These are phyloP conservation scores for Gorsachius magnificus DNA, from an alignment of 2,797 vertebrate genomes.

Conservation along the genomic window DNA sequence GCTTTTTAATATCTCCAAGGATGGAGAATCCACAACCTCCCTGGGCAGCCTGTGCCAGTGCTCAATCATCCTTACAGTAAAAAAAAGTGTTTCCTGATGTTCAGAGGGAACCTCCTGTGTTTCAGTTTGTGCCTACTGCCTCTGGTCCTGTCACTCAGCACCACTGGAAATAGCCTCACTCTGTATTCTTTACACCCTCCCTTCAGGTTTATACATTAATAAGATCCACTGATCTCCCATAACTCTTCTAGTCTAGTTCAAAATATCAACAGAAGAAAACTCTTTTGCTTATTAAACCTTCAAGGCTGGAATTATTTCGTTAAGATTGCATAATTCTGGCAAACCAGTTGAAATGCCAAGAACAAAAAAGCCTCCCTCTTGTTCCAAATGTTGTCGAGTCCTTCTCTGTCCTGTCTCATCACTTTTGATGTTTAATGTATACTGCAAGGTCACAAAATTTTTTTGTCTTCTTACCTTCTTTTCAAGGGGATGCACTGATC, in stretches of 20 bases:
- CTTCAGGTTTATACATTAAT: not conserved
- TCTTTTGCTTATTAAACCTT: not conserved
- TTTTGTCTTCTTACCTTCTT: not conserved
- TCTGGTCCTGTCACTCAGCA: not conserved
- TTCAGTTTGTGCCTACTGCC: not conserved
- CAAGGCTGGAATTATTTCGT: not conserved
- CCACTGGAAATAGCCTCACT: not conserved
- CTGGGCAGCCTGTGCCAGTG: not conserved
- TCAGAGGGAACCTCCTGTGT: not conserved
- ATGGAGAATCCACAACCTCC: not conserved
- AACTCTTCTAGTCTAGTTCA: not conserved
- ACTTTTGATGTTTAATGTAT: not conserved
- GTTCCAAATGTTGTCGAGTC: not conserved
- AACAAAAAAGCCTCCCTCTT: not conserved
- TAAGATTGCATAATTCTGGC: not conserved
- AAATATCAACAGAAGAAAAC: not conserved
- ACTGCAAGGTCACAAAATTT: not conserved
- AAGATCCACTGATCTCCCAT: not conserved
- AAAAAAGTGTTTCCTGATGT: not conserved
- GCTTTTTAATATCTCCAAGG: not conserved
- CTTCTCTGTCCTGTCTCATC: not conserved
- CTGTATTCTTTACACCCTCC: not conserved
- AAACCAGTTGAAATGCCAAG: not conserved
- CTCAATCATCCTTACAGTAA: not conserved
- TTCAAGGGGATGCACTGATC: not conserved